Percentiles rank a stretch among this genome's conserved stretches.
phyloP scores from a whole-genome alignment of 2,113 vertebrate species.

The Sturnus vulgaris region DNA sequence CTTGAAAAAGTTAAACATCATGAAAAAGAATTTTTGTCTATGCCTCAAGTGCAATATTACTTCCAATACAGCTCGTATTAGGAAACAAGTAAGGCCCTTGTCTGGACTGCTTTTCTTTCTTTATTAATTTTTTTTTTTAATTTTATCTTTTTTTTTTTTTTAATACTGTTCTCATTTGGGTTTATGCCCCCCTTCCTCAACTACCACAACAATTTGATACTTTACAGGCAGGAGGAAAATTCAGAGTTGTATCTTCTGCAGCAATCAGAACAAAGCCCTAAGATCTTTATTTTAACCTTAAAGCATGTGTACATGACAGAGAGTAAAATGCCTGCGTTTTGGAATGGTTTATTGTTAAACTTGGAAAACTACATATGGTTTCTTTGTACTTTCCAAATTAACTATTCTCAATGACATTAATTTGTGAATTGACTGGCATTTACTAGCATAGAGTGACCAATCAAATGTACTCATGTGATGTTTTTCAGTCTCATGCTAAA shows the following conservation, averaged over 20 bases:
- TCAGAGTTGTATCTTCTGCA: neutral
- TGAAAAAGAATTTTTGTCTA: slow-evolving; percentile 14
- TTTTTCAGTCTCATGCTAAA: neutral
- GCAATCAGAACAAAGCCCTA: neutral
- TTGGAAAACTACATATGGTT: neutral
- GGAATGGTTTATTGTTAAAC: neutral
- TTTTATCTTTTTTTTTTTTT: neutral
- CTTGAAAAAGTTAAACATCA: slow-evolving; percentile 25
- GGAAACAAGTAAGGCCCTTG: neutral
- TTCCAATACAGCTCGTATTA: neutral
- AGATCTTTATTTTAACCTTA: neutral
- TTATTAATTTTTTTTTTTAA: neutral
- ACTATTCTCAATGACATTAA: neutral
- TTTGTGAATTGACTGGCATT: neutral
- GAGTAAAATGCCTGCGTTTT: neutral
- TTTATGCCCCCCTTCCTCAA: neutral
- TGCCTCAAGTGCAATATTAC: neutral
- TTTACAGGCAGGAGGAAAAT: neutral
- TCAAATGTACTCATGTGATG: neutral
- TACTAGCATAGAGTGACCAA: neutral
- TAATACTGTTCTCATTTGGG: neutral
- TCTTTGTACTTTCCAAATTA: neutral
- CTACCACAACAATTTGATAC: neutral
- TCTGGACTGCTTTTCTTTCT: neutral
- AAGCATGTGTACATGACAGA: neutral